phyloP scores from a whole-genome alignment of 2,797 vertebrate genomes.

The Pangasius macronema region DNA sequence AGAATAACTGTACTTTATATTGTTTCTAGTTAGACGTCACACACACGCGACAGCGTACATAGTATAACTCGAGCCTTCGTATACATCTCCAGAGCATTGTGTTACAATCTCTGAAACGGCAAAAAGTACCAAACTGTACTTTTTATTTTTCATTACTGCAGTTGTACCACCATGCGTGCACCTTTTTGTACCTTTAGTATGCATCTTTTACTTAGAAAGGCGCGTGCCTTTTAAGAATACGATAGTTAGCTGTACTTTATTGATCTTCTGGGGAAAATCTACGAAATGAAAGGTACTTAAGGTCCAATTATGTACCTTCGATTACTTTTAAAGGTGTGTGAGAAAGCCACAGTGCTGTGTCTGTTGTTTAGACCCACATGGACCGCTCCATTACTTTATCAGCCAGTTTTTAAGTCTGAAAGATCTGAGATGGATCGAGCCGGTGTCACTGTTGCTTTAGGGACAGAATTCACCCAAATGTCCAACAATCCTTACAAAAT shows the following conservation, averaged over 20 bases:
- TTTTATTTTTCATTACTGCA: no score
- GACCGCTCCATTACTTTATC: background rate
- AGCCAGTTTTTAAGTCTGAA: background rate
- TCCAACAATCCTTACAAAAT: background rate
- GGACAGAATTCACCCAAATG: background rate
- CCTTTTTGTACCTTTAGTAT: no score
- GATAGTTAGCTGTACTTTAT: background rate
- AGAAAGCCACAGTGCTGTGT: background rate
- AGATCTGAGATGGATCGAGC: no score
- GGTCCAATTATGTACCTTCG: background rate
- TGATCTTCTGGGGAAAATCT: background rate
- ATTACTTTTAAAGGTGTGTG: background rate
- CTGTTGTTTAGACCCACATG: background rate
- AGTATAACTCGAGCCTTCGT: no score
- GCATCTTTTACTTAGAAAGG: background rate
- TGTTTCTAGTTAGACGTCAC: no score
- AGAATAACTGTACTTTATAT: no score
- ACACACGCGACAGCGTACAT: no score
- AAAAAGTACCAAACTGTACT: no score
- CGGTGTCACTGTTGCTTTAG: background rate
- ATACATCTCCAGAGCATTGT: no score
- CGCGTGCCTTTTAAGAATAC: no score
- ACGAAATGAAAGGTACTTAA: background rate
- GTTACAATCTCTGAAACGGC: no score
- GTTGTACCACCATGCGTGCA: no score